phyloP scores from a whole-genome alignment of 2,797 vertebrate genomes.

The Esox masquinongy region DNA sequence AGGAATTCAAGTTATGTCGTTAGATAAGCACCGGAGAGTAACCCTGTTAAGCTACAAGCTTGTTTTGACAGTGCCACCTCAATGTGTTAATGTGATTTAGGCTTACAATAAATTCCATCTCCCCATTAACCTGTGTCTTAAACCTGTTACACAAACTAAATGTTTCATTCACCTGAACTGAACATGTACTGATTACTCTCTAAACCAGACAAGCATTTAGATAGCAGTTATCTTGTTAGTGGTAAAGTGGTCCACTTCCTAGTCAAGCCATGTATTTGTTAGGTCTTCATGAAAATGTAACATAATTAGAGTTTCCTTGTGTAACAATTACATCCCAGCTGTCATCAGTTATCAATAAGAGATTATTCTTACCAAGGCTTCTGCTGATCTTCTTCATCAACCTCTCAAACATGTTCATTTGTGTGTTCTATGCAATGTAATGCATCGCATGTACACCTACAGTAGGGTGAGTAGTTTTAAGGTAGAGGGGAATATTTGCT shows the following conservation, averaged over 20 bases:
- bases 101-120: background rate
- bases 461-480: background rate
- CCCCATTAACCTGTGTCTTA: background rate
- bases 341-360: background rate
- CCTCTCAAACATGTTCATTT: background rate
- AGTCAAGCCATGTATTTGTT: background rate
- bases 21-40: background rate
- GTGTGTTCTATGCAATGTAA: background rate
- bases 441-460: background rate
- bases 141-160: background rate
- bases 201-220: background rate
- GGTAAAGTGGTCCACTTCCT: background rate
- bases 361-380: slow-evolving; percentile 9
- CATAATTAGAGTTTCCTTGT: too few relatives aligned
- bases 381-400: background rate
- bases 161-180: background rate
- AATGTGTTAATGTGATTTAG: background rate
- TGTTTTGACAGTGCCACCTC: background rate
- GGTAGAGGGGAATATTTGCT: background rate
- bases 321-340: background rate
- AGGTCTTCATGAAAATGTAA: background rate
- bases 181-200: background rate
- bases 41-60: background rate
- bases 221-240: background rate
- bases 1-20: background rate